These are phyloP conservation scores for Montifringilla adamsi DNA, from an alignment of 2,113 vertebrate species.

Conservation along the genomic window DNA sequence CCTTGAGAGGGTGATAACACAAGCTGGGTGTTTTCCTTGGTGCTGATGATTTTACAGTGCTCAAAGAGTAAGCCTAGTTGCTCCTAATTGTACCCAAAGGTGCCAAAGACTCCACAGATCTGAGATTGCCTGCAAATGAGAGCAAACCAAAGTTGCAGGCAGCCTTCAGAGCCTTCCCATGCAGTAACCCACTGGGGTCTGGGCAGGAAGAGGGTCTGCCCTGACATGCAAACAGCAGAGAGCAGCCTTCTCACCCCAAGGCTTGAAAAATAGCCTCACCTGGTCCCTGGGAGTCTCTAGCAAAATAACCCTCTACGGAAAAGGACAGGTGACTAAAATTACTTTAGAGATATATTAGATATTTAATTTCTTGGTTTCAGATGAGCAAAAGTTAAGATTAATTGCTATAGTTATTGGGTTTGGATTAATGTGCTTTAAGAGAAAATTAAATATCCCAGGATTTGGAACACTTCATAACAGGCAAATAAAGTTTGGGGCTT, in stretches of 20 bases:
- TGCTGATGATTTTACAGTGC: not conserved
- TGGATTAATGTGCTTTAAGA: not conserved
- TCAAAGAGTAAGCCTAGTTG: not conserved
- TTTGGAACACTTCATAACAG: not conserved
- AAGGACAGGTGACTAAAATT: not conserved
- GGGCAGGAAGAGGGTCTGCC: not conserved
- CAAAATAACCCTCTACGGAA: not conserved
- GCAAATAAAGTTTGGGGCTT: fast-evolving
- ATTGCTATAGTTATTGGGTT: not conserved
- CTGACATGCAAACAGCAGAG: not conserved
- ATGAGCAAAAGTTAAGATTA: not conserved
- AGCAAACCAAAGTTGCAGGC: not conserved
- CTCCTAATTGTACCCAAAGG: not conserved
- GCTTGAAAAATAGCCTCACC: not conserved
- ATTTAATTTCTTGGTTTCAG: not conserved
- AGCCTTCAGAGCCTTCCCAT: not conserved
- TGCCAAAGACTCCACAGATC: not conserved
- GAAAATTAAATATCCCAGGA: not conserved
- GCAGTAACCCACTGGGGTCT: fast-evolving
- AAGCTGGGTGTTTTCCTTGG: not conserved
- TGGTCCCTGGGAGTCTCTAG: not conserved
- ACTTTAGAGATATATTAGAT: not conserved
- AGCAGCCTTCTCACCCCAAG: not conserved
- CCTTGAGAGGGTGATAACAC: not conserved
- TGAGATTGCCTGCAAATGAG: not conserved